Evolutionary conservation across 2,888 invertebrate species (phyloP).

Genomic region (Thyatira batis): DNA sequence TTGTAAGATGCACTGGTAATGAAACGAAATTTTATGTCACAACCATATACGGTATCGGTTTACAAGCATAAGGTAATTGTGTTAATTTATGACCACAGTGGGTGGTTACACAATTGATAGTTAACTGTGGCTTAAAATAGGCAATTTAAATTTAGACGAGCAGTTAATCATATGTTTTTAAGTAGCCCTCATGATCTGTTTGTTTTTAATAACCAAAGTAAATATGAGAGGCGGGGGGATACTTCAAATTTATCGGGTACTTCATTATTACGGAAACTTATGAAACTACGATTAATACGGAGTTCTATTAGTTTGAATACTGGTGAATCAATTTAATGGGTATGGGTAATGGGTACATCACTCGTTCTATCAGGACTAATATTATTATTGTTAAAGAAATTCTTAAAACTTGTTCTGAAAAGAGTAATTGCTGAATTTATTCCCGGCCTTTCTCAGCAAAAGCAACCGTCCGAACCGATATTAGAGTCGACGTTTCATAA

Average conservation of each 20-base stretch:
- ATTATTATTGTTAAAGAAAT: too few species aligned
- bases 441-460: too few species aligned
- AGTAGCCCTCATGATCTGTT: conserved; percentile 6
- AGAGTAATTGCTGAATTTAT: too few species aligned
- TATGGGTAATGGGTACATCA: too few species aligned
- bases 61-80: conserved; percentile 48
- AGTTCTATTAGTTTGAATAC: too few species aligned
- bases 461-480: too few species aligned
- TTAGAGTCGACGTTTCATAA: too few species aligned
- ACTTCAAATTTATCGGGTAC: not conserved
- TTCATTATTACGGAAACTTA: too few species aligned
- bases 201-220: not conserved
- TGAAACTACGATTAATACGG: too few species aligned
- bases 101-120: conserved; percentile 65
- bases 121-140: conserved; percentile 45
- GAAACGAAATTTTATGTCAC: conserved; percentile 32
- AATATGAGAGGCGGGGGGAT: not conserved
- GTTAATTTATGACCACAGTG: conserved; percentile 68
- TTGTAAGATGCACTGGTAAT: conserved; percentile 27
- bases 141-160: conserved; percentile 31
- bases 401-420: too few species aligned
- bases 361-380: too few species aligned
- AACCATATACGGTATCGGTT: conserved; percentile 11
- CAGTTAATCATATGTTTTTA: not conserved
- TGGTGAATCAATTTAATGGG: too few species aligned